Percentiles rank a stretch among this genome's conserved stretches.
Conservation (phyloP, 2,888 invertebrate genomes). For the Ceratothoa steindachneri region DNA sequence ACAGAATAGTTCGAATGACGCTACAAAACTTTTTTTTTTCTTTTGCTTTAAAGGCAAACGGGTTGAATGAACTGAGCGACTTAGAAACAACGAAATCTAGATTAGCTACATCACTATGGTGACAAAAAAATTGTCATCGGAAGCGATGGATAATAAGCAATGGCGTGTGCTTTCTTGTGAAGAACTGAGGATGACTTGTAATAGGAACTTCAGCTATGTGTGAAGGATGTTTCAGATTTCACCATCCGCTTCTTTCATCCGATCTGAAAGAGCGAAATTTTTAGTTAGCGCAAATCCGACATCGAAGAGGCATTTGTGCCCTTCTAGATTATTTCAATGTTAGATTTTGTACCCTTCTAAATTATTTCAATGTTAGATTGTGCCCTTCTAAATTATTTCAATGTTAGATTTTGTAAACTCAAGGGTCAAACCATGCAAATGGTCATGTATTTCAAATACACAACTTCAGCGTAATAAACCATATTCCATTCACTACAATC, state of each 20-base stretch:
- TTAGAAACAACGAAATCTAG: not conserved
- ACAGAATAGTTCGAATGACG: not conserved
- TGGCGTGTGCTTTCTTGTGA: not conserved
- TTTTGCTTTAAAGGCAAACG: constrained; percentile 5
- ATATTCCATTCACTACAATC: not conserved
- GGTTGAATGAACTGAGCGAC: not conserved
- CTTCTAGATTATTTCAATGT: too few species aligned
- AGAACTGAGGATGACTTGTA: constrained; percentile 34
- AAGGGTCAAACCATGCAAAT: too few species aligned
- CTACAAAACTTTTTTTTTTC: not conserved
- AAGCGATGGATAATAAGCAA: not conserved
- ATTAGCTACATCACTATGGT: not conserved
- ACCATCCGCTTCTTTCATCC: constrained; percentile 34
- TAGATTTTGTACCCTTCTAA: too few species aligned
- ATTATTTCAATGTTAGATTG: too few species aligned
- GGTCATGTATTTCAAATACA: not conserved
- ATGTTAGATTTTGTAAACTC: too few species aligned
- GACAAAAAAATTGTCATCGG: not conserved
- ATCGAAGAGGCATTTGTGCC: too few species aligned
- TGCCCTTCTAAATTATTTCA: too few species aligned
- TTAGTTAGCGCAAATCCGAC: too few species aligned
- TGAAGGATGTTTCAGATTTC: constrained; percentile 38
- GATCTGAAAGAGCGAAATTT: constrained; percentile 38
- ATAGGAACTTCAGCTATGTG: constrained; percentile 47
- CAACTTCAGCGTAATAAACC: not conserved